Percentiles rank a stretch among this genome's conserved stretches.
Conservation (phyloP, 2,113 vertebrate species). For the Pandion haliaetus region DNA sequence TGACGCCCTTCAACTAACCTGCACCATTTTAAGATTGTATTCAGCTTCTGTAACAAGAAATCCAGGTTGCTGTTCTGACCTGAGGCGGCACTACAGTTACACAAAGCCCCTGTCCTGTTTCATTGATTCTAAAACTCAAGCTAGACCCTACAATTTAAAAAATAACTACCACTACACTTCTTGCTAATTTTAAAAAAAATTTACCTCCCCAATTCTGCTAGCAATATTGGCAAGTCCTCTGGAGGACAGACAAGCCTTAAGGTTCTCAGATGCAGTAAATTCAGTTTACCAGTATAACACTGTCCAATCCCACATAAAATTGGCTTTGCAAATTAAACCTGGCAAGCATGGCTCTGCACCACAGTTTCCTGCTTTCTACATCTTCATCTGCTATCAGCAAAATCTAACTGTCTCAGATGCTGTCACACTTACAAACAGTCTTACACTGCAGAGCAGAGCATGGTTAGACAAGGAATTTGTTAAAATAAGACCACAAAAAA, state of each 20-base stretch:
- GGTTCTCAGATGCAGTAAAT: not conserved
- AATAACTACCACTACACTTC: not conserved
- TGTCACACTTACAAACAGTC: not conserved
- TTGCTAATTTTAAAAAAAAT: not conserved
- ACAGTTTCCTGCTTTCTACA: slow-evolving; percentile 71
- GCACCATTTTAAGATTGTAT: not conserved
- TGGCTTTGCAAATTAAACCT: slow-evolving; percentile 16
- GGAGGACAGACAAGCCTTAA: not conserved
- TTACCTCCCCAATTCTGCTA: not conserved
- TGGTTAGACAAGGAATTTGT: not conserved
- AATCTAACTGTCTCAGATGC: not conserved
- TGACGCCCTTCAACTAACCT: not conserved
- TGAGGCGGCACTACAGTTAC: not conserved
- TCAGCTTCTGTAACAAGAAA: not conserved
- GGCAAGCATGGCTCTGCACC: slow-evolving; percentile 36
- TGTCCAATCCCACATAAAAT: not conserved
- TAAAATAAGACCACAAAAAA: not conserved
- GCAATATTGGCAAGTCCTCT: not conserved
- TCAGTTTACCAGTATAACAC: not conserved
- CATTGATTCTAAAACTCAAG: not conserved
- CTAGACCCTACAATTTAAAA: not conserved
- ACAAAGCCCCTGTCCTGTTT: not conserved
- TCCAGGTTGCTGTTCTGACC: not conserved
- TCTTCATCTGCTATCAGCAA: slow-evolving; percentile 18
- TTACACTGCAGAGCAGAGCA: not conserved